phyloP scores from a whole-genome alignment of 2,888 invertebrate species.

The Nymphalis urticae region DNA sequence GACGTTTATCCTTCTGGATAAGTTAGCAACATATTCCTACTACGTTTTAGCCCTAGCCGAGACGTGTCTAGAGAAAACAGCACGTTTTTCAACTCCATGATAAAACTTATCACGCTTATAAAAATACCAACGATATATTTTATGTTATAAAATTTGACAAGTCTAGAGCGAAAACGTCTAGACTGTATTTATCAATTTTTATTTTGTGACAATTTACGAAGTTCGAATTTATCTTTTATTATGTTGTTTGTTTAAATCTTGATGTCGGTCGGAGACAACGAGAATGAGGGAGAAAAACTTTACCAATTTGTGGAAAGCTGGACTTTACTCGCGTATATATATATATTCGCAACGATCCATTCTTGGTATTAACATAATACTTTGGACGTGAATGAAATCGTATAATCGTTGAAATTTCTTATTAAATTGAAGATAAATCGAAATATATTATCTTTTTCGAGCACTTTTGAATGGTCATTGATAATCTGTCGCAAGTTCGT shows the following conservation, averaged over 20 bases:
- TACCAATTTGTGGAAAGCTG: constrained; percentile 37
- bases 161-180: not conserved
- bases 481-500: not conserved
- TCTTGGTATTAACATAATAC: constrained; percentile 15
- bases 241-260: constrained; percentile 20
- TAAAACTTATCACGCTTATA: not conserved
- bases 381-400: not conserved
- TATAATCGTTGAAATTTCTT: not conserved
- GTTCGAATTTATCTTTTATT: constrained; percentile 9
- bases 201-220: not conserved
- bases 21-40: too few species aligned
- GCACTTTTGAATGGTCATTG: too few species aligned
- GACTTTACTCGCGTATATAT: constrained; percentile 36
- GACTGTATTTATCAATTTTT: constrained; percentile 10
- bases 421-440: not conserved
- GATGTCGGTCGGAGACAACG: constrained; percentile 18
- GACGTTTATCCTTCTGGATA: too few species aligned
- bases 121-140: constrained; percentile 2
- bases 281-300: constrained; percentile 33
- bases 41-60: too few species aligned
- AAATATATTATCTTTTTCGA: too few species aligned
- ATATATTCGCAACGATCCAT: constrained; percentile 15
- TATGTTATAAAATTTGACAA: not conserved
- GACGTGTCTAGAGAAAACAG: not conserved
- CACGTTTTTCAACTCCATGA: not conserved